phyloP scores from a whole-genome alignment of 2,888 invertebrate species.

The Cephus spinipes region DNA sequence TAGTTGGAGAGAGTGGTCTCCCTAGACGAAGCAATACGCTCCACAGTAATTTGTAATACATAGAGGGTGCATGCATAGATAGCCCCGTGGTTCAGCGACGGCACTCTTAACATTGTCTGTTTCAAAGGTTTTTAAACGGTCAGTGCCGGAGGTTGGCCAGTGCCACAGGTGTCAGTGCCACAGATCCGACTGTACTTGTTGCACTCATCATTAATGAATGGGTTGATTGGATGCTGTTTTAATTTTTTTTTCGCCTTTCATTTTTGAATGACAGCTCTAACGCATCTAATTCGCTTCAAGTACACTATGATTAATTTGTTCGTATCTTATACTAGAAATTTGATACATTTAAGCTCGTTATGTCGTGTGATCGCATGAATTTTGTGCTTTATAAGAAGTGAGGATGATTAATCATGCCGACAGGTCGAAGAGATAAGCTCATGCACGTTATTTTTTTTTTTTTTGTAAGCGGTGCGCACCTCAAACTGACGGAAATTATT shows the following conservation, averaged over 20 bases:
- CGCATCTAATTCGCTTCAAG: not conserved
- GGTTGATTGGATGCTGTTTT: not conserved
- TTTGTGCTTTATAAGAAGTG: not conserved
- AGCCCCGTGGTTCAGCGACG: too few species aligned
- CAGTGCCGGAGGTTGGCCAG: too few species aligned
- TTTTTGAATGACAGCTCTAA: not conserved
- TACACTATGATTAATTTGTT: not conserved
- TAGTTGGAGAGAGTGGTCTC: too few species aligned
- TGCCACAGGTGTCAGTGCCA: too few species aligned
- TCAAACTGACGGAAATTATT: slow-evolving; percentile 20
- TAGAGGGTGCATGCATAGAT: too few species aligned
- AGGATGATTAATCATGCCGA: not conserved
- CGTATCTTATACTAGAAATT: not conserved
- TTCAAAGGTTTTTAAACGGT: too few species aligned
- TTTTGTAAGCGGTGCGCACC: slow-evolving; percentile 33
- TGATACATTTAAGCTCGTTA: not conserved
- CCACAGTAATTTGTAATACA: too few species aligned
- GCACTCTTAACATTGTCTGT: too few species aligned
- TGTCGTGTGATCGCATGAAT: not conserved
- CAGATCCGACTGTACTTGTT: not conserved
- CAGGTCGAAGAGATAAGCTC: not conserved
- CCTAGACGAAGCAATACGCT: too few species aligned
- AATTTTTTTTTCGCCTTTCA: not conserved
- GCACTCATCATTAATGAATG: not conserved
- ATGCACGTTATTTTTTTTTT: not conserved